phyloP scores from a whole-genome alignment of 2,888 invertebrate species.

The Andricus quercusramuli region DNA sequence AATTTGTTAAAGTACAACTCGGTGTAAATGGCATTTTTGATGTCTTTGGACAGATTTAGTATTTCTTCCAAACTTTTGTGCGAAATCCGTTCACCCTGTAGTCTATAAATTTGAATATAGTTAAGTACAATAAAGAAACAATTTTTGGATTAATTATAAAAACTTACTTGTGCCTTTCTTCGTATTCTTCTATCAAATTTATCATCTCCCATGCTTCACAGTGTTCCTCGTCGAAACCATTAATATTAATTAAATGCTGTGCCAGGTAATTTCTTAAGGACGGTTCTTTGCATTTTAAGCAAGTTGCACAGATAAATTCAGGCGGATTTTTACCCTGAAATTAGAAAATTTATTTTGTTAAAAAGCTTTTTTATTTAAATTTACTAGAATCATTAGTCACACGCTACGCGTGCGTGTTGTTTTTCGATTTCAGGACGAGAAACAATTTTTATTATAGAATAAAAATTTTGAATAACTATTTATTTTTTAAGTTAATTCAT shows the following conservation, averaged over 20 bases:
- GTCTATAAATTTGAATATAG: constrained; percentile 53
- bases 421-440: too few relatives aligned
- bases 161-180: constrained; percentile 66
- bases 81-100: constrained; percentile 68
- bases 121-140: not conserved
- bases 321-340: constrained; percentile 80
- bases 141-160: constrained; percentile 33
- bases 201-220: constrained; percentile 78
- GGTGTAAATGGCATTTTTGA: constrained; percentile 67
- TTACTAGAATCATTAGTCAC: not conserved
- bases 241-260: constrained; percentile 82
- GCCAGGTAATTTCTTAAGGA: constrained; percentile 84
- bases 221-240: constrained; percentile 71
- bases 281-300: constrained; percentile 82
- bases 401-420: too few relatives aligned
- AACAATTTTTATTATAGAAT: too few relatives aligned
- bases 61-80: constrained; percentile 73
- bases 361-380: not conserved
- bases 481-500: too few relatives aligned
- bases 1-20: constrained; percentile 75
- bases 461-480: too few relatives aligned
- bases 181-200: constrained; percentile 68
- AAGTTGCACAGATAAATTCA: constrained; percentile 81
- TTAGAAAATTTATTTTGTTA: not conserved
- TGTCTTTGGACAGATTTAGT: constrained; percentile 65